phyloP scores from a whole-genome alignment of 2,797 vertebrate genomes.

The Tinamus major region DNA sequence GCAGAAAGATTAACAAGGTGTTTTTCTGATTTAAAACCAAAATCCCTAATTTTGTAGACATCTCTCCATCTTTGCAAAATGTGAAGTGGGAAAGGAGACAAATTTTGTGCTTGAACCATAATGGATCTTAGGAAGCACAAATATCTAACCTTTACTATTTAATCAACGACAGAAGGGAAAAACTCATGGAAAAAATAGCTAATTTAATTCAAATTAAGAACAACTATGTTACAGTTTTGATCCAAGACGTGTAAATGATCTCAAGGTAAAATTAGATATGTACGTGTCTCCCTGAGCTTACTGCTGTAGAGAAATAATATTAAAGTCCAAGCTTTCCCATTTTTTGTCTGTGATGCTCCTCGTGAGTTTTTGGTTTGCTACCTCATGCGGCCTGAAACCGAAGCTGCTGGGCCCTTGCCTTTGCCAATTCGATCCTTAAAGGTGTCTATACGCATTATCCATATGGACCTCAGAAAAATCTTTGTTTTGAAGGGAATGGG shows the following conservation, averaged over 20 bases:
- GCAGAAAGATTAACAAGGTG: not conserved
- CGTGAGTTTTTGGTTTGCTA: not conserved
- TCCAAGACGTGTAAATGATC: not conserved
- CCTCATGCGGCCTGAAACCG: not conserved
- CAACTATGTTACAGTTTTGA: not conserved
- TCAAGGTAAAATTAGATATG: not conserved
- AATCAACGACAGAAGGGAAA: not conserved
- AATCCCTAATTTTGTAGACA: not conserved
- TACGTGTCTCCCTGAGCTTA: not conserved
- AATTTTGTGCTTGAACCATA: not conserved
- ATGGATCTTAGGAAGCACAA: not conserved
- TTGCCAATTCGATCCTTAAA: not conserved
- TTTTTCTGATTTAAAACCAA: not conserved
- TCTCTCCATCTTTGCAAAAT: not conserved
- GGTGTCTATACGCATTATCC: not conserved
- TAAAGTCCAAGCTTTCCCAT: not conserved
- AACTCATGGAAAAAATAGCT: not conserved
- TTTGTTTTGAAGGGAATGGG: not conserved
- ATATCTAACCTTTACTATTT: not conserved
- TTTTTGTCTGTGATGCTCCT: not conserved
- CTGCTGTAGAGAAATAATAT: not conserved
- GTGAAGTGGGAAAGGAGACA: not conserved
- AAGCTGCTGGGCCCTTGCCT: not conserved
- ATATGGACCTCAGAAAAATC: not conserved
- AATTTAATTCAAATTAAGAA: not conserved